Evolutionary conservation across 2,888 invertebrate genomes (phyloP).

Genomic region (Athrips mouffetella): DNA sequence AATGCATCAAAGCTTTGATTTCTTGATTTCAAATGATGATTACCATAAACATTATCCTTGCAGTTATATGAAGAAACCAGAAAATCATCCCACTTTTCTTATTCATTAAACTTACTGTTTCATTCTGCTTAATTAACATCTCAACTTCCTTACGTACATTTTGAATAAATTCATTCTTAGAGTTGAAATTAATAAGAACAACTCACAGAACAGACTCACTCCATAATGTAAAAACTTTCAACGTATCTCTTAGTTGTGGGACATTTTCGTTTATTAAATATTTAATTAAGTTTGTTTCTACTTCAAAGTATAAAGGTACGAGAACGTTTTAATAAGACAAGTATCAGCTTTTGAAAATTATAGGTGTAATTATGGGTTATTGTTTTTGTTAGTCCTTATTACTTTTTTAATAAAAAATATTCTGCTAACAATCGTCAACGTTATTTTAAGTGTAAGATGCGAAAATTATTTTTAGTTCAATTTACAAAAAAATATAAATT

Average conservation of each 20-base stretch:
- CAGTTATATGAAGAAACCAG: background rate
- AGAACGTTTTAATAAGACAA: background rate
- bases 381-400: background rate
- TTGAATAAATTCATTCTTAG: slow-evolving; percentile 7
- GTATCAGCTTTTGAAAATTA: background rate
- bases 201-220: too few relatives aligned
- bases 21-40: background rate
- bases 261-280: slow-evolving; percentile 12
- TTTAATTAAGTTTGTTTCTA: slow-evolving; percentile 10
- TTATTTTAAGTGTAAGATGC: too few relatives aligned
- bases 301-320: background rate
- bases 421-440: background rate
- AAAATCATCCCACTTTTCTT: background rate
- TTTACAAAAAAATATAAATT: too few relatives aligned
- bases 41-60: too few relatives aligned
- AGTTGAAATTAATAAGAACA: slow-evolving; percentile 11
- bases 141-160: background rate
- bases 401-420: background rate
- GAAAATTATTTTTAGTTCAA: too few relatives aligned
- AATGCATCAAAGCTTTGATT: too few relatives aligned
- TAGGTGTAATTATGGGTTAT: background rate
- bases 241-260: slow-evolving; percentile 9
- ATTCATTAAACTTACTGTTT: background rate
- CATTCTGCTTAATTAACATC: background rate
- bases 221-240: slow-evolving; percentile 10